Evolutionary conservation across 2,888 invertebrate species (phyloP), one percentile per base, ranked within the genome.

Genomic region (Harmothoe impar): DNA sequence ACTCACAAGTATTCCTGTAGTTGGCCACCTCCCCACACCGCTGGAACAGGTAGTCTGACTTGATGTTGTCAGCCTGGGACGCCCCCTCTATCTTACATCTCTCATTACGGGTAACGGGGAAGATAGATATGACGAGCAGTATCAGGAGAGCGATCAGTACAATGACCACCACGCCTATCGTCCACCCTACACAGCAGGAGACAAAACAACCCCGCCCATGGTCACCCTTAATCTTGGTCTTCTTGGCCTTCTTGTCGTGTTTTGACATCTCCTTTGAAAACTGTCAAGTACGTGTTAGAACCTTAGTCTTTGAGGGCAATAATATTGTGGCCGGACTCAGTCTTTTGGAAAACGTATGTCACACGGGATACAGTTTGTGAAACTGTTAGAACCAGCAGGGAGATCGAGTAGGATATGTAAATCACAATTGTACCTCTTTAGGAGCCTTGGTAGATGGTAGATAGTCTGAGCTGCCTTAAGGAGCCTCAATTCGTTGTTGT

Each of bases 121-220:
- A 33, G 86, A 25, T 86, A 52, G 52, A 54, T 0, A 54, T 17
- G 17, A 54, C 86, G n/a, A 86, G 56, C n/a, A 86, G 0, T 1
- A 86, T 7, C 0, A 86, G 86, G 7, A 86, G 56, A 15, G 54
- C 86, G 0, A 86, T n/a, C 15, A 86, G 29, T 17, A 86, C 29
- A 0, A 86, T 17, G 17, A 31, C 54, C 20, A 86, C 86, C 25
- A 86, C 29, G 0, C 7, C 86, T 20, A 86, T 52, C n/a, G 86
- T 86, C 52, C 52, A 56, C 0, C 86, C 86, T 10, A 86, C 1
- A 31, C 86, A 86, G 29, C 86, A 86, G 15, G 86, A 86, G 25
- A 86, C 86, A 25, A 31, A 54, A 20, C 86, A 86, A 5, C 86
- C 86, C 17, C 5, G 29, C 0, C 20, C 52, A 0, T 29, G 1